Evolutionary conservation across 2,888 invertebrate species (phyloP).

Genomic region (Drosophila mimetica): DNA sequence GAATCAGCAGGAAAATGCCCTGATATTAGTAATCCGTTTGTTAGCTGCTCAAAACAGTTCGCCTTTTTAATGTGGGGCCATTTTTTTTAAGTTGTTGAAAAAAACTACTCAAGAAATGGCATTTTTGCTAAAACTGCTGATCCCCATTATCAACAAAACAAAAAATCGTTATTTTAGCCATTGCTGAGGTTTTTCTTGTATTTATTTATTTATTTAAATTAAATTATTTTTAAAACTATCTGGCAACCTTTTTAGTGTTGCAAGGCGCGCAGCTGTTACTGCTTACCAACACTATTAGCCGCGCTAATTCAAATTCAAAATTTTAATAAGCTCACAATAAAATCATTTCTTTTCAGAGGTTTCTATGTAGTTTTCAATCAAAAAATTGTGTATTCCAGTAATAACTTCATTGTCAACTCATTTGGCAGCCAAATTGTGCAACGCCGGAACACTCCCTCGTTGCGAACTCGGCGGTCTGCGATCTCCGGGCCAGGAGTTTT

Average conservation of each 20-base stretch:
- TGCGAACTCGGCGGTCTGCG: conserved; percentile 1
- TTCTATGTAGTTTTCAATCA: not conserved
- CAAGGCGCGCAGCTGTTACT: conserved; percentile 1
- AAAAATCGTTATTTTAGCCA: too few species aligned
- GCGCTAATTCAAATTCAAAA: conserved; percentile 18
- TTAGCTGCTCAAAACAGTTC: too few species aligned
- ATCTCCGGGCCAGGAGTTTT: conserved; percentile 3
- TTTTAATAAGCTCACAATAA: too few species aligned
- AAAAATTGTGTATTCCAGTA: not conserved
- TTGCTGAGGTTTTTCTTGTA: too few species aligned
- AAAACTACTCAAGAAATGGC: too few species aligned
- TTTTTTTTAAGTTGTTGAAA: too few species aligned
- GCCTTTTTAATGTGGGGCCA: too few species aligned
- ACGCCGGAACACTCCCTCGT: conserved; percentile 17
- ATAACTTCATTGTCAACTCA: conserved; percentile 26
- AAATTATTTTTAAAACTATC: not conserved
- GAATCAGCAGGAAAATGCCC: too few species aligned
- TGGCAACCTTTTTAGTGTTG: conserved; percentile 9
- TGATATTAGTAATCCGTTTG: too few species aligned
- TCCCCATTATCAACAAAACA: too few species aligned
- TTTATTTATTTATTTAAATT: too few species aligned
- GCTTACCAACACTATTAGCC: conserved; percentile 45
- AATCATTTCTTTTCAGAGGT: not conserved
- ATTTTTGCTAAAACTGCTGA: too few species aligned
- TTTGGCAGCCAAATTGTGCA: conserved; percentile 8